phyloP scores from a whole-genome alignment of 2,113 vertebrate species.

The Chamaea fasciata region DNA sequence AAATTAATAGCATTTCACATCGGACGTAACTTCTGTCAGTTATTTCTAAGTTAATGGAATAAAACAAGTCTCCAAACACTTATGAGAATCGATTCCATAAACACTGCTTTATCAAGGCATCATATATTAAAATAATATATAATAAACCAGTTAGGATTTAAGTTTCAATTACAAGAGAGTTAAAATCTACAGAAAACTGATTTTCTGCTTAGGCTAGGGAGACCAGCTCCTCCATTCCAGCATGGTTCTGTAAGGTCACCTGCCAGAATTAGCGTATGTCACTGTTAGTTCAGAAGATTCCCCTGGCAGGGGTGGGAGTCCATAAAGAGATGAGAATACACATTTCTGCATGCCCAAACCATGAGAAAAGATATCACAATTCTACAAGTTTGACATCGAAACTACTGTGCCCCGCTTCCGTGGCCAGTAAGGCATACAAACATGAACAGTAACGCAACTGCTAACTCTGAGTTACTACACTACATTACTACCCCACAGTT shows the following conservation, averaged over 20 bases:
- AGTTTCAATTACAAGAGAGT: not conserved
- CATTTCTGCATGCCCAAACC: not conserved
- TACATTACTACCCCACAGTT: not conserved
- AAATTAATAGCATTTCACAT: not conserved
- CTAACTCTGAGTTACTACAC: not conserved
- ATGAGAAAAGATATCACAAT: not conserved
- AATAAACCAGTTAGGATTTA: not conserved
- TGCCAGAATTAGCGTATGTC: not conserved
- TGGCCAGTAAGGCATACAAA: not conserved
- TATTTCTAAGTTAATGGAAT: not conserved
- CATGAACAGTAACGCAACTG: not conserved
- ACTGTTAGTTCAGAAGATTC: not conserved
- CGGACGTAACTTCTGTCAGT: not conserved
- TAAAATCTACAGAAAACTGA: not conserved
- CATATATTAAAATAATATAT: not conserved
- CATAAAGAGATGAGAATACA: not conserved
- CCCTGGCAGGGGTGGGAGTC: not conserved
- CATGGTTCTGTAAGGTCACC: not conserved
- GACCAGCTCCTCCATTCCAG: not conserved
- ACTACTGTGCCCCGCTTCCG: accelerated
- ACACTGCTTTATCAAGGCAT: not conserved
- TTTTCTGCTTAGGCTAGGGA: not conserved
- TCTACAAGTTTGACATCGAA: not conserved
- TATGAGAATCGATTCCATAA: not conserved
- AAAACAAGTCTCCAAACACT: not conserved